Conservation (phyloP, 2,888 invertebrate genomes). For the Nephrotoma flavescens region DNA sequence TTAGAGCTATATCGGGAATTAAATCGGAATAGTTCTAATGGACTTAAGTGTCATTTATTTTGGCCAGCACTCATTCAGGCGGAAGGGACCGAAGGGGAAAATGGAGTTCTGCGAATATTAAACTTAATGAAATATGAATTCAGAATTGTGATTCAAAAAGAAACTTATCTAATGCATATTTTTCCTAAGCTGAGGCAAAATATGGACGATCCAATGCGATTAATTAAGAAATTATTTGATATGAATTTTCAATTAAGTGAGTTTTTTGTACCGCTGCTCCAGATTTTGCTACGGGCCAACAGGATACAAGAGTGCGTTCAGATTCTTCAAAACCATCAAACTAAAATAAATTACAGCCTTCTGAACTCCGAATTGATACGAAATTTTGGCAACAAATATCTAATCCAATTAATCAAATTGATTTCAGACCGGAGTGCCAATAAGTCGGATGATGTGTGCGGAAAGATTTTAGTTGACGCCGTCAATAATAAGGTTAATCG, state of each 20-base stretch:
- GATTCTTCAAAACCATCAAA: background rate
- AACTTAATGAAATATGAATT: constrained; percentile 35
- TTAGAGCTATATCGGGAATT: constrained; percentile 18
- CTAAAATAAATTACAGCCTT: background rate
- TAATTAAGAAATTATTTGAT: constrained; percentile 20
- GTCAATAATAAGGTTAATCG: background rate
- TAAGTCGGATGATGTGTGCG: background rate
- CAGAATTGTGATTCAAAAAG: constrained; percentile 39
- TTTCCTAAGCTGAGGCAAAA: constrained; percentile 33
- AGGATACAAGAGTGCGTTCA: background rate
- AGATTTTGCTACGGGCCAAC: constrained; percentile 15
- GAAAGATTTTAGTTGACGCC: background rate
- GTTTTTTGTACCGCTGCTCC: constrained; percentile 19
- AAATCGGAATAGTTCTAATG: constrained; percentile 12
- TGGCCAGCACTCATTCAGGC: constrained; percentile 45
- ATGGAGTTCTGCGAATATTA: constrained; percentile 36
- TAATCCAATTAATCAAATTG: background rate
- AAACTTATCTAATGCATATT: constrained; percentile 39
- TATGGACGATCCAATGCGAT: constrained; percentile 19
- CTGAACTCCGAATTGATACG: background rate
- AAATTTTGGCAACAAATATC: background rate
- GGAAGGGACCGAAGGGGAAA: constrained; percentile 37
- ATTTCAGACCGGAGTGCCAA: background rate
- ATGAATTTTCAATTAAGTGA: constrained; percentile 21
- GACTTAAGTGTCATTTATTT: constrained; percentile 43